Evolutionary conservation across 2,888 invertebrate species (phyloP).

Genomic region (Folsomia manolachei): DNA sequence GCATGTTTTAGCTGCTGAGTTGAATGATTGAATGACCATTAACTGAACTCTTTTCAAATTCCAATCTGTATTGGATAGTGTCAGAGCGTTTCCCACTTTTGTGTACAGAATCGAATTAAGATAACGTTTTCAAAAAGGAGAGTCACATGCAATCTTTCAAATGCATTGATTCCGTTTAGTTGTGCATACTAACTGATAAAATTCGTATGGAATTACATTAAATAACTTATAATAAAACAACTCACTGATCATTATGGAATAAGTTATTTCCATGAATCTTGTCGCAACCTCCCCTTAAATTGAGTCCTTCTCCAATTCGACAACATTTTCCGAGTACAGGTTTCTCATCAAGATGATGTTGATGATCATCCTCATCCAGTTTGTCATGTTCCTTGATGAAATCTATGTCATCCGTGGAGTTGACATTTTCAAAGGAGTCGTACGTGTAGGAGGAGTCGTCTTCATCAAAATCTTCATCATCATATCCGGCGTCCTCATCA

Average conservation of each 20-base stretch:
- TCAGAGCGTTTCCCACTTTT: no score
- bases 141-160: no score
- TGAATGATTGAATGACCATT: no score
- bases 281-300: conserved; percentile 37
- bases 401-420: conserved; percentile 18
- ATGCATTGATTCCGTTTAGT: no score
- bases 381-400: conserved; percentile 31
- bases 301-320: conserved; percentile 38
- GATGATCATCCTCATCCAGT: conserved; percentile 24
- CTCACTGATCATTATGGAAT: background rate
- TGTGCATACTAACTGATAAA: no score
- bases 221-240: no score
- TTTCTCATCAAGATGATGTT: conserved; percentile 21
- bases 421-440: conserved; percentile 19
- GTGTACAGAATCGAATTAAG: no score
- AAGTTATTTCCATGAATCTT: background rate
- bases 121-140: no score
- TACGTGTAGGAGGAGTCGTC: conserved; percentile 29
- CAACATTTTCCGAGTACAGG: conserved; percentile 49
- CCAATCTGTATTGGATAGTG: no score
- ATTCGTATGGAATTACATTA: no score
- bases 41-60: no score
- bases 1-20: no score
- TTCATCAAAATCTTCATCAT: conserved; percentile 31
- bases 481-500: conserved; percentile 34